Evolutionary conservation across 2,113 vertebrate species (phyloP), one percentile per base, ranked within the genome.

Genomic region (Lucifuga dentata): DNA sequence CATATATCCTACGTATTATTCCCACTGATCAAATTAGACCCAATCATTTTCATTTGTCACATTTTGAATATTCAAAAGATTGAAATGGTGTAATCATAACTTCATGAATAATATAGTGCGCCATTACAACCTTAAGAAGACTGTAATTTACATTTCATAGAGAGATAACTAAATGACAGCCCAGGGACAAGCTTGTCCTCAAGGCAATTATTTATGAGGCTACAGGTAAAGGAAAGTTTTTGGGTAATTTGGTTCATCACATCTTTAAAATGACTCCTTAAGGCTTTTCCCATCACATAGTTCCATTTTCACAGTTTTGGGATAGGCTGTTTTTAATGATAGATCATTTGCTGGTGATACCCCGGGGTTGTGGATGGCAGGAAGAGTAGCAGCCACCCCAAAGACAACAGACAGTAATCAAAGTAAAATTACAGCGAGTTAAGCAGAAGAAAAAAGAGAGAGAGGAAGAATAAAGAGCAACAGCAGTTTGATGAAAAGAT

Each of bases 81-180:
- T 74, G 49, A 86, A 83, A 77, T 8, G 48, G 40, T 74, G 74
- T 83, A 88, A 91, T 92, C 82, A 85, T 66, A 86, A 77, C 56
- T 29, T 64, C 50, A 88, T 90, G 81, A 91, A 89, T 90, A 85
- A 91, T 83, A 85, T 78, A 89, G 67, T n/a, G 20, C 59, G 44
- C 80, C 23, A 84, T 88, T 86, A 80, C 82, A 76, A 67, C 75
- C 73, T 83, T 81, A 76, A 76, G 80, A 83, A 52, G 72, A 80
- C 62, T 78, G 83, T 75, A 76, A 87, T 89, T 88, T 81, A 73
- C 63, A 85, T 86, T 82, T 79, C 75, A 73, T 78, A 45, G 65
- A 45, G 38, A 72, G 60, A 76, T 85, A 66, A 70, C 63, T 69
- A 69, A 83, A 72, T 62, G 68, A 75, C 70, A 53, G 65, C 83